Percentiles rank a stretch among this genome's conserved stretches.
Conservation (phyloP, 2,888 invertebrate genomes). For the Pachycephus smyrnensis region DNA sequence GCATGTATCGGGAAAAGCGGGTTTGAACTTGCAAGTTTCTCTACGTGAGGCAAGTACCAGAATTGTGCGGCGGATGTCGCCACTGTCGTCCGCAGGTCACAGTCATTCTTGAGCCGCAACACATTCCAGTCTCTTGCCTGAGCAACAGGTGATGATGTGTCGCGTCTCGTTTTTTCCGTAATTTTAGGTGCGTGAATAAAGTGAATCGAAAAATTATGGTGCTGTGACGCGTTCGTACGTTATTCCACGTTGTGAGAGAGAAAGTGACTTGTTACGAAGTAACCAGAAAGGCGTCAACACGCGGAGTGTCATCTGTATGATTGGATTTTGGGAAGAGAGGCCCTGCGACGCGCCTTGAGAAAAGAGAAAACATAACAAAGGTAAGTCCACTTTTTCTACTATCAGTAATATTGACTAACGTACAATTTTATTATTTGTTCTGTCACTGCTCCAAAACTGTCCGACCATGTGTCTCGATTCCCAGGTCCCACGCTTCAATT, state of each 20-base stretch:
- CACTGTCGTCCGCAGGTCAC: slow-evolving; percentile 6
- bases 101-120: neutral
- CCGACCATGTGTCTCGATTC: neutral
- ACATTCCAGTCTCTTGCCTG: slow-evolving; percentile 27
- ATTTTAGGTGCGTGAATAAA: slow-evolving; percentile 1
- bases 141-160: slow-evolving; percentile 34
- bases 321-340: neutral
- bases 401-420: neutral
- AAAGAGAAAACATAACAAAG: neutral
- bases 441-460: neutral
- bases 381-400: neutral
- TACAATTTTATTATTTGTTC: neutral
- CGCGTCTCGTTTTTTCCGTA: neutral
- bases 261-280: neutral
- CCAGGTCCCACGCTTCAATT: neutral
- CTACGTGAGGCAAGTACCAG: neutral
- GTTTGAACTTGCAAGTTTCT: neutral
- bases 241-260: neutral
- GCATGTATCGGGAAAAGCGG: neutral
- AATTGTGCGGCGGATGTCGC: neutral
- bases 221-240: slow-evolving; percentile 5
- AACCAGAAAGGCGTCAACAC: neutral
- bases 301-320: neutral
- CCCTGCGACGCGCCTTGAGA: neutral
- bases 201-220: neutral